Evolutionary conservation across 2,113 vertebrate species (phyloP).

Genomic region (Hystrix cristata): DNA sequence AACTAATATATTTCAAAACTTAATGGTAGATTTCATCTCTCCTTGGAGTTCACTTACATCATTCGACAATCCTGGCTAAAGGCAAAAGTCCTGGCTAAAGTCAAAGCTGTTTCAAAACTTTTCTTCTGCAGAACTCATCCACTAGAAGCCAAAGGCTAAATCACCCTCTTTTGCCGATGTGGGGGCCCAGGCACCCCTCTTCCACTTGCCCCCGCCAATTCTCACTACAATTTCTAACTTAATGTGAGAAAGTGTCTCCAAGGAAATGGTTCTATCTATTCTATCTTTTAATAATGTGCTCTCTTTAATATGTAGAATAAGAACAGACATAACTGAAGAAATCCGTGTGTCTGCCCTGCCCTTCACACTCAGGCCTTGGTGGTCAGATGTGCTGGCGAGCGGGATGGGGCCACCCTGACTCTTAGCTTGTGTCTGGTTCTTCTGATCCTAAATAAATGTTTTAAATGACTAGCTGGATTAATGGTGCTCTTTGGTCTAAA

Average conservation of each 20-base stretch:
- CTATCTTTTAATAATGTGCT: background rate
- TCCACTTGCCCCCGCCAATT: background rate
- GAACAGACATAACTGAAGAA: background rate
- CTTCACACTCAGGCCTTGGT: background rate
- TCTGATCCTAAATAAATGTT: background rate
- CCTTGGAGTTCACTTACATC: background rate
- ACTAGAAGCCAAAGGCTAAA: background rate
- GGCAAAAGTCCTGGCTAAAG: background rate
- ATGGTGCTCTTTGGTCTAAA: background rate
- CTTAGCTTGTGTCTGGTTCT: background rate
- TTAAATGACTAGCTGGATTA: background rate
- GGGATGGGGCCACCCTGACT: background rate
- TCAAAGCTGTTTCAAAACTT: background rate
- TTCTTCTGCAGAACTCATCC: background rate
- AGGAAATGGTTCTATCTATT: background rate
- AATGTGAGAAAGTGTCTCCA: background rate
- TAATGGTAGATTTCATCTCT: background rate
- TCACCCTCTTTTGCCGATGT: background rate
- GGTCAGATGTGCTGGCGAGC: background rate
- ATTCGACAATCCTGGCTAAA: background rate
- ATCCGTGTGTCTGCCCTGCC: background rate
- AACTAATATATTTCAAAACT: background rate
- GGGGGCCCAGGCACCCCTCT: too few relatives aligned
- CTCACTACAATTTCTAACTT: background rate
- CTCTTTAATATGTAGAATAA: background rate